Evolutionary conservation across 2,113 vertebrate genomes (phyloP).

Genomic region (Daphoenositta chrysoptera): DNA sequence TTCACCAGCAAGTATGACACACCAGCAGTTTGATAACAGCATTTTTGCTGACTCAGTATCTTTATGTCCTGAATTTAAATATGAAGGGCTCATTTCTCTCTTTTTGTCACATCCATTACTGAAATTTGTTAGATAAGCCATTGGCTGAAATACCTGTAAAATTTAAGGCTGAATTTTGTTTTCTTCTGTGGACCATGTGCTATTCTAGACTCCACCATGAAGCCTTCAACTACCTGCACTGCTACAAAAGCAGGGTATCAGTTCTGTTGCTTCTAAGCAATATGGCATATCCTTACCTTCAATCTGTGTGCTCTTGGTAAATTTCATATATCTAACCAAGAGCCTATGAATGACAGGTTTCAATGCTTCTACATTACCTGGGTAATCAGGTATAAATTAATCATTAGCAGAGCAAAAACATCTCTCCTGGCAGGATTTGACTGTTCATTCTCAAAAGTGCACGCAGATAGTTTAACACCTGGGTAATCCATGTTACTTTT

Average conservation of each 20-base stretch:
- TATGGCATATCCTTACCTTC: not conserved
- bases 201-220: not conserved
- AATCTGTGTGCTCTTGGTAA: not conserved
- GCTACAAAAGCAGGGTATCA: not conserved
- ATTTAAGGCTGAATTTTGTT: not conserved
- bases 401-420: not conserved
- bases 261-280: not conserved
- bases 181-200: not conserved
- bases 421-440: not conserved
- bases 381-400: not conserved
- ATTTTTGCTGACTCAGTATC: not conserved
- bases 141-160: not conserved
- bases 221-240: not conserved
- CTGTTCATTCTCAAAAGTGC: not conserved
- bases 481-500: fast-evolving
- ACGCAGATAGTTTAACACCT: not conserved
- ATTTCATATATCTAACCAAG: not conserved
- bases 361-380: not conserved
- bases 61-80: not conserved
- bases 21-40: not conserved
- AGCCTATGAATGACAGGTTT: not conserved
- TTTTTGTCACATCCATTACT: not conserved
- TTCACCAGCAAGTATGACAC: not conserved
- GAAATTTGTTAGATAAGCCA: not conserved
- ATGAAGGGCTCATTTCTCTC: not conserved